Base-by-base conservation (phyloP, 37 sponge, comb jelly and placozoan genomes). In the Agelas oroides region DNA sequence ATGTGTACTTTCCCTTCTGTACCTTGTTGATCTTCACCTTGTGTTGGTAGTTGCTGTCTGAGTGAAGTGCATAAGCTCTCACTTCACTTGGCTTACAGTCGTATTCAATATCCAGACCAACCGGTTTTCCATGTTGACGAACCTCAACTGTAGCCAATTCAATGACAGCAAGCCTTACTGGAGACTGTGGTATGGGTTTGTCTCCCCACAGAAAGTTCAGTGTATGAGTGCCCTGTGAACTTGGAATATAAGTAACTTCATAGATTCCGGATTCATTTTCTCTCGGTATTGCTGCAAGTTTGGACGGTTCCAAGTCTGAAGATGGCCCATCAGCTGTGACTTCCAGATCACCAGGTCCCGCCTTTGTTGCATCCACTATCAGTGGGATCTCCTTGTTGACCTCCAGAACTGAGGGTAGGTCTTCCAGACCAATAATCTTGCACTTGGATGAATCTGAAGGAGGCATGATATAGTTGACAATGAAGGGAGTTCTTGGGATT, bases 341-440 rank as follows among this genome's bases (percentile, higher is more conserved):
- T 46, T 73, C 79, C 28, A 95, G 79, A 13, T 85, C 75, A 14
- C 96, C 96, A 25, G 86, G 75, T 20, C 96, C 96, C 61, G 93
- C 96, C 23, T 86, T 77, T 1, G 32, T 59, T 23, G 87, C 71
- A 15, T 92, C 87, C 56, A 95, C 84, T 3, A 61, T 28, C 41
- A 95, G 84, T 66, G 54, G 73, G 5, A 81, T 77, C 41, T 76
- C 79, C 41, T 81, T 23, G 0, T 92, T 86, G 13, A 85, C 85
- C 23, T 72, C 63, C 11, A 55, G 39, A 37, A 23, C 20, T 32
- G 28, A 19, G 0, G 76, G 70, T 13, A 75, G 67, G n/a, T 81
- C 78, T 15, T 84, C 82, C 17, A 71, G 36, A 8, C 57, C 84
- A 33, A 64, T 52, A 2, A 90, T 31, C 33, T 55, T 57, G 60